Evolutionary conservation across 2,797 vertebrate species (phyloP).

Genomic region (Periophthalmus magnuspinnatus): DNA sequence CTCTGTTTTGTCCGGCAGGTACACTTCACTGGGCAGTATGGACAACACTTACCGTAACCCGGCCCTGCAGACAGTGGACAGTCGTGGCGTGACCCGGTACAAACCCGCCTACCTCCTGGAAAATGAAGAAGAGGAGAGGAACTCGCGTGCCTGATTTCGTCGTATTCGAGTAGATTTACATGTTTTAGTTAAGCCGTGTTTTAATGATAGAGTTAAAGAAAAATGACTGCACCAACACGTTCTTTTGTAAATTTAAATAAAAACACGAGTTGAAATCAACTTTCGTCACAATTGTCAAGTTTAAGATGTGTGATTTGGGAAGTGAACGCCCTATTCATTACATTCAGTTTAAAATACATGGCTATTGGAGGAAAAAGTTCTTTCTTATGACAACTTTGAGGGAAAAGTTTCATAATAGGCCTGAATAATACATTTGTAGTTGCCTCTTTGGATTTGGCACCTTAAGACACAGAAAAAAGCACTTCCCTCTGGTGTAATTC

Average conservation of each 20-base stretch:
- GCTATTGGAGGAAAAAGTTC: background rate
- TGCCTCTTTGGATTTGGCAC: background rate
- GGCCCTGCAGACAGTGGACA: constrained; percentile 76
- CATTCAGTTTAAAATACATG: no score
- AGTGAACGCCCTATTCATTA: no score
- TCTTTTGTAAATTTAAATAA: background rate
- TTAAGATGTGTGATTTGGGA: no score
- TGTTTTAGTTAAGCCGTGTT: constrained; percentile 3
- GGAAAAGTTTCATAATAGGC: background rate
- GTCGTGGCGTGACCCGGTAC: constrained; percentile 79
- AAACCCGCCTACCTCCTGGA: constrained; percentile 86
- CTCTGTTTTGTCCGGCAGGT: constrained; percentile 67
- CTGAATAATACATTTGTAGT: background rate
- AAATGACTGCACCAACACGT: background rate
- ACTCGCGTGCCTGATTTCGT: constrained; percentile 73
- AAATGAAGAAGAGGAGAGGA: constrained; percentile 90
- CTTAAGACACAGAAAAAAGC: background rate
- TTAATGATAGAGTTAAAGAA: background rate
- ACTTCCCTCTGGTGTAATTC: constrained; percentile 56
- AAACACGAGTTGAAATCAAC: background rate
- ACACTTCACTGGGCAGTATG: constrained; percentile 92
- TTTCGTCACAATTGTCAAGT: no score
- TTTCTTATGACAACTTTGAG: no score
- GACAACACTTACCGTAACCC: constrained; percentile 87
- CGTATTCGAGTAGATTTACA: background rate